Conservation (phyloP, 2,888 invertebrate genomes). For the Cheilosia grossa region DNA sequence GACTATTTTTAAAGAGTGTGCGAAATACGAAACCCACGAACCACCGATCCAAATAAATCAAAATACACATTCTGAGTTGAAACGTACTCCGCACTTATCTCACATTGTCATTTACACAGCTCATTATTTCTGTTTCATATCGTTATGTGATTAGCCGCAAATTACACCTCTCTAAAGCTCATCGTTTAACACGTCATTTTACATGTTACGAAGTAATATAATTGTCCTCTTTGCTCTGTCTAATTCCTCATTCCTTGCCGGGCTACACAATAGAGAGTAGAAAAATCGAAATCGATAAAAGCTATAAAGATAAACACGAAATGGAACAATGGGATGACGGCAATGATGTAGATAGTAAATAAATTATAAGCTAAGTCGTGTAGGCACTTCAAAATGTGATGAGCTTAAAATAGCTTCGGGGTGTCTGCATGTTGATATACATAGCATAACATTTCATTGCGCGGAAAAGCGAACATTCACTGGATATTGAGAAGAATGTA, state of each 20-base stretch:
- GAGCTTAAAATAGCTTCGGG: constrained; percentile 3
- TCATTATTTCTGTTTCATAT: no score
- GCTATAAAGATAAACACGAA: not conserved
- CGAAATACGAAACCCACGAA: no score
- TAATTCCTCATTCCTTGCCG: not conserved
- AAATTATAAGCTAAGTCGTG: constrained; percentile 7
- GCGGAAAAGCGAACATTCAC: not conserved
- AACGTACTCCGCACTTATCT: no score
- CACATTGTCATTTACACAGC: no score
- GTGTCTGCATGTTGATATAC: not conserved
- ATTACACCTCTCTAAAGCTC: no score
- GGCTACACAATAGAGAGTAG: not conserved
- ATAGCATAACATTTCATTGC: not conserved
- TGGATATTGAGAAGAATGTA: not conserved
- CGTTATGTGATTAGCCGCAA: no score
- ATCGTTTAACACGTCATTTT: no score
- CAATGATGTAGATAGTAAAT: not conserved
- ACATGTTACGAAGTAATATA: not conserved
- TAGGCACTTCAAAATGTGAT: not conserved
- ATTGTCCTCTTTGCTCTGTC: not conserved
- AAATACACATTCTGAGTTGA: no score
- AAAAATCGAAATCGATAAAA: constrained; percentile 16
- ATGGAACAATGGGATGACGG: not conserved
- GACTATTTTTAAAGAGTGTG: no score
- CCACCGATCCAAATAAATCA: no score